These are phyloP conservation scores for Xylophagus ater DNA, from an alignment of 2,888 invertebrate species.

Conservation along the genomic window DNA sequence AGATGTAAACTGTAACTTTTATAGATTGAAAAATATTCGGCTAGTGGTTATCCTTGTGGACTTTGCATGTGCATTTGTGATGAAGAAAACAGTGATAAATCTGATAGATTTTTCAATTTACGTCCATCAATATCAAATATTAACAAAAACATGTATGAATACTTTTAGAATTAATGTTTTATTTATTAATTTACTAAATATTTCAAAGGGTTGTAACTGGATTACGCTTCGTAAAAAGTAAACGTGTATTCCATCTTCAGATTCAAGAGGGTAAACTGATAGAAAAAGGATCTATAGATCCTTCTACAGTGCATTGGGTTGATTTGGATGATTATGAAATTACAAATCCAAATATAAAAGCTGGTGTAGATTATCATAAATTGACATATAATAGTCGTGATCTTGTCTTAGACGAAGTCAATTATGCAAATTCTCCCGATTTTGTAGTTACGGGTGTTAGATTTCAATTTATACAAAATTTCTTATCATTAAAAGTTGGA, in stretches of 20 bases:
- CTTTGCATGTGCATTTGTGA: slow-evolving; percentile 77
- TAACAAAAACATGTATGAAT: slow-evolving; percentile 47
- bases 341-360: slow-evolving; percentile 41
- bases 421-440: slow-evolving; percentile 45
- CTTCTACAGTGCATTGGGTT: slow-evolving; percentile 48
- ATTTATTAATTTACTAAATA: too few species aligned
- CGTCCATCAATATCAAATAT: slow-evolving; percentile 45
- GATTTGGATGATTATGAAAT: slow-evolving; percentile 46
- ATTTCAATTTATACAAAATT: slow-evolving; percentile 62
- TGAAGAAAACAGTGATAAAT: too few species aligned
- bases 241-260: too few species aligned
- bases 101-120: slow-evolving; percentile 63
- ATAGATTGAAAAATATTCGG: too few species aligned
- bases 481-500: slow-evolving; percentile 65
- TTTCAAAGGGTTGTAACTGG: slow-evolving; percentile 59
- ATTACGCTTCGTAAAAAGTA: slow-evolving; percentile 53
- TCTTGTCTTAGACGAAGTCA: slow-evolving; percentile 64
- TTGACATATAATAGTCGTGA: slow-evolving; percentile 58
- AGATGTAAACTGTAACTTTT: too few species aligned
- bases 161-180: not conserved
- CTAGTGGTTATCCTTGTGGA: too few species aligned
- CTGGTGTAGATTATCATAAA: slow-evolving; percentile 57
- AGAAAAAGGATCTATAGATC: slow-evolving; percentile 48
- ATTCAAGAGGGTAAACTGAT: slow-evolving; percentile 55
- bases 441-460: slow-evolving; percentile 58